Evolutionary conservation across 2,888 invertebrate genomes (phyloP), one percentile per base, ranked within the genome.

Genomic region (Phyllotreta striolata): DNA sequence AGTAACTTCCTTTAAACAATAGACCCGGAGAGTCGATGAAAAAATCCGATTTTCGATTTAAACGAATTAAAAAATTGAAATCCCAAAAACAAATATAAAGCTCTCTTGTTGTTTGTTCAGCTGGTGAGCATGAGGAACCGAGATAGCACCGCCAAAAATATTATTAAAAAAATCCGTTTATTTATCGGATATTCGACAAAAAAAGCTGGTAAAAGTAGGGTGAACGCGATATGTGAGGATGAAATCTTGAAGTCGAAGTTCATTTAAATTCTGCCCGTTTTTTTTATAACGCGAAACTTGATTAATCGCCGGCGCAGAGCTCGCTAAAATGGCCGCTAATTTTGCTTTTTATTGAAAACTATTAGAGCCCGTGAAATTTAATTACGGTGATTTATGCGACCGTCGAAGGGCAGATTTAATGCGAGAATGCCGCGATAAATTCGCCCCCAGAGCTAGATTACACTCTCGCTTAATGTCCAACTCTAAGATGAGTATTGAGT

Each of bases 291-390:
- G 24, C 24, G 24, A 24, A 24, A 24, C 24, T 24, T 24, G 38
- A 52, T 52, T 52, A 38, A 52, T 38, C 13, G 38, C 1, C 39
- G 13, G 13, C 52, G 39, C 52, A 35, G 9, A 52, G 38, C 6
- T 37, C 39, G 49, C 49, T 14, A 52, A 52, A 52, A 52, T 52
- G 52, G 52, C 13, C 24, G 10, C 52, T 52, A 52, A 52, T 52
- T 52, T 52, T 52, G 38, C 52, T 52, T 24, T 24, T 52, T 52
- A 52, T 52, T 52, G 52, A 52, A 52, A 52, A 52, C 52, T 52
- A 52, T 52, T 52, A 52, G 34, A 10, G 52, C 13, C 24, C 52
- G 13, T 52, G 52, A 52, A 52, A 52, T 52, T 52, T 52, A 52
- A 52, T 52, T 52, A 52, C 39, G 52, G 52, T 52, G 52, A 52